Evolutionary conservation across 2,113 vertebrate species (phyloP), one percentile per base, ranked within the genome.

Genomic region (Monopterus albus): DNA sequence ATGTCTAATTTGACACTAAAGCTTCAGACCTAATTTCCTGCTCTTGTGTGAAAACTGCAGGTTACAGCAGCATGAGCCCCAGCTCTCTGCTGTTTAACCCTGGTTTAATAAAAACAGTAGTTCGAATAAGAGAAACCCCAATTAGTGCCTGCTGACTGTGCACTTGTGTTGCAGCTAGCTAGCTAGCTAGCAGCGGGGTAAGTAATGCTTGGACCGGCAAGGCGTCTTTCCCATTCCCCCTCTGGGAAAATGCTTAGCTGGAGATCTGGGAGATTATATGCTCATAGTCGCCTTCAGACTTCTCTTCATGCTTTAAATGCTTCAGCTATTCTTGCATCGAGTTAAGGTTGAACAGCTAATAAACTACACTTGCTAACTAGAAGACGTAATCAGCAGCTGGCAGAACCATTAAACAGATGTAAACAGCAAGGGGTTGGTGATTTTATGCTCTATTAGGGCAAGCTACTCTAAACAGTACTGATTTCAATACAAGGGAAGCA

Each of bases 81-180:
- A 31, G 61, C 70, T 80, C 85, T 86, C 87, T 20, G 76, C 88
- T 81, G 85, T 67, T 82, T 84, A 75, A 86, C 83, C 78, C 78
- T 61, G 72, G 84, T 85, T 88, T 82, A 88, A 87, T 87, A 79
- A 89, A 86, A 90, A 87, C 90, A 88, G 76, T 79, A 64, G 83
- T 89, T 86, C 83, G 80, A 90, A 89, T 89, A 87, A 88, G 87
- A 88, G 81, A 82, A 88, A 75, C 66, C 65, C 82, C 86, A 89
- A 90, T 91, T 90, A 91, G 83, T 61, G 84, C 84, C 83, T 87
- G 88, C 87, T 90, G 87, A 90, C 90, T 87, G 73, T 80, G 90
- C 90, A 89, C 90, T 89, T 82, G 83, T 84, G 82, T 70, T 84
- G 71, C 77, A 72, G 76, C 85, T 70, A 84, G 77, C 85, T 70